These are phyloP conservation scores for human (Homo sapiens) DNA, from an alignment of 2,113 vertebrate genomes.

Conservation along the genomic window GRCh38 chr2:74973501-74974000, in stretches of 20 bases:
- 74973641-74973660: no score
- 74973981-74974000: not conserved
- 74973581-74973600: no score
- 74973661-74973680: no score
- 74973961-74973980: not conserved
- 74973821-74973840: not conserved
- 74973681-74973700: not conserved
- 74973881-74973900: not conserved
- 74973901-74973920: not conserved
- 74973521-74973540: no score
- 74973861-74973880: conserved; percentile 2
- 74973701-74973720: not conserved
- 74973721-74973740: conserved; percentile 9
- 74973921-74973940: not conserved
- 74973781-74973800: not conserved
- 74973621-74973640: no score
- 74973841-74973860: conserved; percentile 6
- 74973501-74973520: no score
- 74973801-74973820: not conserved
- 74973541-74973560: no score
- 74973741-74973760: conserved; percentile 1
- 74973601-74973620: no score
- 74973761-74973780: conserved; percentile 15
- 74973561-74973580: no score
- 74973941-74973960: not conserved